These are phyloP conservation scores for Dolichallabes microphthalmus DNA, from an alignment of 2,113 vertebrate species.

Conservation along the genomic window DNA sequence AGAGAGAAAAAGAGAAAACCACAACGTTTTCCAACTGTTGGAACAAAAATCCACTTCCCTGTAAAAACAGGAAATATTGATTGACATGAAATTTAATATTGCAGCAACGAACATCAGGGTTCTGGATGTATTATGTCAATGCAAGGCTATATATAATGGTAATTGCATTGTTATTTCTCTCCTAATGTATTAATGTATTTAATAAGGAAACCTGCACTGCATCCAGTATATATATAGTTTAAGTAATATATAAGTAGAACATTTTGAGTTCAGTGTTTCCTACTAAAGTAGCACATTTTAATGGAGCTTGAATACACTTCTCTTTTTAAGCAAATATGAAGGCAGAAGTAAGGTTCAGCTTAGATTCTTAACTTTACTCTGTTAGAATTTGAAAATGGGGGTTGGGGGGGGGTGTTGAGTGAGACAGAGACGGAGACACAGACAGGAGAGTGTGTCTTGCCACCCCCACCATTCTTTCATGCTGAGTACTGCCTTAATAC, in stretches of 20 bases:
- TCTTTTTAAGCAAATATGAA: conserved; percentile 1
- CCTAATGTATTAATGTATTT: background rate
- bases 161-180: background rate
- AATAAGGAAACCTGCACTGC: background rate
- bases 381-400: background rate
- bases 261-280: background rate
- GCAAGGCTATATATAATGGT: background rate
- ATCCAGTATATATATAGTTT: background rate
- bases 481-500: conserved; percentile 6
- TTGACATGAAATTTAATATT: background rate
- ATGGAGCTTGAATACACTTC: background rate
- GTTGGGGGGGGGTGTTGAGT: no score
- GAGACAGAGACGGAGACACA: background rate
- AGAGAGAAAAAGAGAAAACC: background rate
- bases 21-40: background rate
- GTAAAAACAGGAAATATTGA: background rate
- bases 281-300: background rate
- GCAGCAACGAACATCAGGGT: background rate
- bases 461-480: no score
- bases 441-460: background rate
- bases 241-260: background rate
- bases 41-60: background rate
- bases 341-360: background rate
- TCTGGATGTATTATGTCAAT: background rate
- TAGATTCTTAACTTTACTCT: background rate